Evolutionary conservation across 2,888 invertebrate species (phyloP).

Genomic region (Isoperla grammatica): DNA sequence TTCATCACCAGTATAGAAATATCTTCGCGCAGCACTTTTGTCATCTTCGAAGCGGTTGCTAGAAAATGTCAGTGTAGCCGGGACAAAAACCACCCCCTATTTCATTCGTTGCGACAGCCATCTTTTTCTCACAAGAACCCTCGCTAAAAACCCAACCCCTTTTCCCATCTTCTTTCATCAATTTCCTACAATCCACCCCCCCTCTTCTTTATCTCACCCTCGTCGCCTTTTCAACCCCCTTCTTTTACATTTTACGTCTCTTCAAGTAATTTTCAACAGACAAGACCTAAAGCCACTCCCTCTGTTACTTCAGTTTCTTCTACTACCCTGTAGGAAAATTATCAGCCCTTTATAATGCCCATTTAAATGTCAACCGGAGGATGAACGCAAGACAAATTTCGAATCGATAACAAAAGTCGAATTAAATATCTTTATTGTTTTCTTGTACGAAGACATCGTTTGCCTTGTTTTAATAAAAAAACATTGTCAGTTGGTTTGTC

Average conservation of each 20-base stretch:
- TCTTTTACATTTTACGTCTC: constrained; percentile 30
- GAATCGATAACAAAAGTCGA: too few relatives aligned
- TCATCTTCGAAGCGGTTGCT: neutral
- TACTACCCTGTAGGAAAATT: constrained; percentile 6
- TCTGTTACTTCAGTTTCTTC: constrained; percentile 14
- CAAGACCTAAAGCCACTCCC: constrained; percentile 26
- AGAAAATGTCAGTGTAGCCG: constrained; percentile 13
- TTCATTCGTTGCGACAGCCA: constrained; percentile 19
- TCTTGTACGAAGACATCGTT: too few relatives aligned
- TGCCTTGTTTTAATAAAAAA: too few relatives aligned
- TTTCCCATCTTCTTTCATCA: constrained; percentile 16
- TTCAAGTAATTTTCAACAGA: constrained; percentile 27
- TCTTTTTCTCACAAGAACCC: constrained; percentile 25
- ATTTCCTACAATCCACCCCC: constrained; percentile 15
- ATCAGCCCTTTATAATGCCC: constrained; percentile 1
- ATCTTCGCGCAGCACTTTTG: too few relatives aligned
- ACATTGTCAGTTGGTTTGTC: too few relatives aligned
- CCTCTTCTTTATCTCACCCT: constrained; percentile 14
- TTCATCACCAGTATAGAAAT: too few relatives aligned
- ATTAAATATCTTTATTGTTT: too few relatives aligned
- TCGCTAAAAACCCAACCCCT: constrained; percentile 18
- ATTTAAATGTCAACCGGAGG: too few relatives aligned
- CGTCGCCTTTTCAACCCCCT: constrained; percentile 24
- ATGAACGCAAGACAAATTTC: too few relatives aligned
- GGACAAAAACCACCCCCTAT: constrained; percentile 11